Evolutionary conservation across 1,140 invertebrate genomes (phyloP).

Genomic region (Caenorhabditis inopinata): DNA sequence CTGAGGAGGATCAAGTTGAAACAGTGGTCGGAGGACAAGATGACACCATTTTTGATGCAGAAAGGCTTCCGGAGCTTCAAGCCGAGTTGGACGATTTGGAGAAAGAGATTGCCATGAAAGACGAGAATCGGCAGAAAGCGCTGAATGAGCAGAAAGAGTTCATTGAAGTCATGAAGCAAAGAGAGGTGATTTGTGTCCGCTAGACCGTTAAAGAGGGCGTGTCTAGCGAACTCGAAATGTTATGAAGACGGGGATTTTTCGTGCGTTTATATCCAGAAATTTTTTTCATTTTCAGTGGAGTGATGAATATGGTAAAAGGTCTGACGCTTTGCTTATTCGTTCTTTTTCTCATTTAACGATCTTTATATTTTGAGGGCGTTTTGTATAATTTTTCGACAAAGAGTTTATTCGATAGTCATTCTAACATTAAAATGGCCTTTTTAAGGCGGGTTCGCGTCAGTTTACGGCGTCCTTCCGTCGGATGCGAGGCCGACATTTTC

Average conservation of each 20-base stretch:
- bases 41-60: neutral
- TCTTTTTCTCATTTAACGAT: no score
- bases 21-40: neutral
- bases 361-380: neutral
- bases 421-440: neutral
- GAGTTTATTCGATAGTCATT: neutral
- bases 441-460: constrained; percentile 8
- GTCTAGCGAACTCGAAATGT: no score
- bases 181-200: no score
- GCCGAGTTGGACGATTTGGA: constrained; percentile 11
- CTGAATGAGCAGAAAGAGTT: constrained; percentile 21
- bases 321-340: no score
- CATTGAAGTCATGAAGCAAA: constrained; percentile 14
- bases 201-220: no score
- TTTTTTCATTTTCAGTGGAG: no score
- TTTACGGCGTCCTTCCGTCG: neutral
- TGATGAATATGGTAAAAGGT: no score
- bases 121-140: neutral
- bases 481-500: constrained; percentile 4
- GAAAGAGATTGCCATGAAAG: neutral
- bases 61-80: neutral
- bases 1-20: neutral
- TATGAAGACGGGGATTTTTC: no score
- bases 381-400: neutral
- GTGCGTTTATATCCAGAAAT: no score